Evolutionary conservation across 2,888 invertebrate species (phyloP).

Genomic region (Andrena hattorfiana): DNA sequence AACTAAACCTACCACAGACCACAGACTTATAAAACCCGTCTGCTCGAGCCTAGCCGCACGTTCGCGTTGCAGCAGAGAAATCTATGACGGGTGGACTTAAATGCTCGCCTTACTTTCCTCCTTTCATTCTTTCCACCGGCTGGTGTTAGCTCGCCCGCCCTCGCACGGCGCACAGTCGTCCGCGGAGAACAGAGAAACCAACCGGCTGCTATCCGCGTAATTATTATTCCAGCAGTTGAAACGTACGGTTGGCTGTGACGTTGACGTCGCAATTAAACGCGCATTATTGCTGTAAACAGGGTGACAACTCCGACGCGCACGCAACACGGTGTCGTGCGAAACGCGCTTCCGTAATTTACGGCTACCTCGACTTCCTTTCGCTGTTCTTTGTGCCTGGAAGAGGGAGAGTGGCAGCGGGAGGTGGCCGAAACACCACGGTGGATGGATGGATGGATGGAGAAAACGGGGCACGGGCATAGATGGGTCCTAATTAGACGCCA

Average conservation of each 20-base stretch:
- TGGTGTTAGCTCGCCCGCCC: not conserved
- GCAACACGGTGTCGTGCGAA: slow-evolving; percentile 13
- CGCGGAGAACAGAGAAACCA: not conserved
- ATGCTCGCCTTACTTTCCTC: slow-evolving; percentile 7
- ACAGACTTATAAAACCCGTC: too few relatives aligned
- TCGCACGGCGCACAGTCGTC: not conserved
- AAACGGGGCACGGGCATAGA: not conserved
- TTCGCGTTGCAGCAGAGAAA: slow-evolving; percentile 11
- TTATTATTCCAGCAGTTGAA: slow-evolving; percentile 59
- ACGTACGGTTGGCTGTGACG: slow-evolving; percentile 51
- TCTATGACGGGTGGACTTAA: not conserved
- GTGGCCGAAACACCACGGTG: not conserved
- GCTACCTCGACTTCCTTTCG: slow-evolving; percentile 23
- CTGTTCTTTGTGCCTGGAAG: slow-evolving; percentile 19
- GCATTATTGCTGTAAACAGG: slow-evolving; percentile 65
- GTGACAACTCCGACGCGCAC: slow-evolving; percentile 31
- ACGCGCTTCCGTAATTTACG: slow-evolving; percentile 64
- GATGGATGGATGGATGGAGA: not conserved
- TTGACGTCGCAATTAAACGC: slow-evolving; percentile 70
- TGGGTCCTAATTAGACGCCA: slow-evolving; percentile 63
- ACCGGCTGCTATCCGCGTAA: slow-evolving; percentile 29
- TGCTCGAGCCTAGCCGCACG: too few relatives aligned
- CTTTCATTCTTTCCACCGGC: slow-evolving; percentile 13
- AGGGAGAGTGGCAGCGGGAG: not conserved
- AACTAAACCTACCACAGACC: too few relatives aligned